Percentiles rank a stretch among this genome's conserved stretches.
Evolutionary conservation across 1,140 invertebrate genomes (phyloP).

Genomic region (Pantala flavescens): DNA sequence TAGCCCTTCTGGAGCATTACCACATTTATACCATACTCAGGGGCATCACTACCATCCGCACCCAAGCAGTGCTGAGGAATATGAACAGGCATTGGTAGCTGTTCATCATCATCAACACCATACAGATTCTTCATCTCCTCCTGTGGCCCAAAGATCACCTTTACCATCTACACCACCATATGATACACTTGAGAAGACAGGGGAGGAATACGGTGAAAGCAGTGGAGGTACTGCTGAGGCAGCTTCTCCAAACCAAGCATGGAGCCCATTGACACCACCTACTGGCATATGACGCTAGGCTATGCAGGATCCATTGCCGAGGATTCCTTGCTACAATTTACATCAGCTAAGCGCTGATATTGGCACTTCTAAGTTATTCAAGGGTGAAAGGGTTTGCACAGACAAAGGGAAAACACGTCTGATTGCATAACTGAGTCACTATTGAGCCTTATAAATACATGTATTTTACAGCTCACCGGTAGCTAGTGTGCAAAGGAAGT

Average conservation of each 20-base stretch:
- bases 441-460: no score
- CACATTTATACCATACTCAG: neutral
- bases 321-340: neutral
- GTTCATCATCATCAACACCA: neutral
- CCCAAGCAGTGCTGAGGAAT: neutral
- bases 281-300: conserved; percentile 2
- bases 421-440: no score
- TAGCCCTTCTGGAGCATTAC: neutral
- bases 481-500: no score
- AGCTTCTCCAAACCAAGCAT: neutral
- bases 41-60: neutral
- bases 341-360: no score
- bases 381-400: no score
- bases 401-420: no score
- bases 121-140: neutral
- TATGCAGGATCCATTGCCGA: neutral
- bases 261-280: neutral
- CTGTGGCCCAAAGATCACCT: neutral
- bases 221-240: neutral
- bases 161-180: neutral
- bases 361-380: no score
- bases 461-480: no score
- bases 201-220: neutral
- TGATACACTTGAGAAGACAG: neutral
- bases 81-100: neutral